Conservation (phyloP, 2,113 vertebrate genomes). For the Entomyzon cyanotis region DNA sequence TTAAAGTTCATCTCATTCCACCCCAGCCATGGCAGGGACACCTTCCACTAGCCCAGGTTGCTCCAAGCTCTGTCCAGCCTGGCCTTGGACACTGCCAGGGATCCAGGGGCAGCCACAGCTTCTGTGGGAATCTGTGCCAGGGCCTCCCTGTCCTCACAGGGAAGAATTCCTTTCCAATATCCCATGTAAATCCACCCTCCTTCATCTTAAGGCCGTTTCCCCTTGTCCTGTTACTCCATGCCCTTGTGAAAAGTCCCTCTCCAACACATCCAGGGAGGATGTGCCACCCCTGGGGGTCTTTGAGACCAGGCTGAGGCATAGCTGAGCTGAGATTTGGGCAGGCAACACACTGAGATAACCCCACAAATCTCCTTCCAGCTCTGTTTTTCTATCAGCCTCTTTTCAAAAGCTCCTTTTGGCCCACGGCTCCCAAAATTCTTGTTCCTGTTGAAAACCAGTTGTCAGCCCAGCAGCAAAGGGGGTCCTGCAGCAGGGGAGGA, state of each 20-base stretch:
- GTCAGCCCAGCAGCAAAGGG: neutral
- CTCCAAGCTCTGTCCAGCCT: neutral
- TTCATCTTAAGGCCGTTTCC: neutral
- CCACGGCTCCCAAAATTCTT: accelerated
- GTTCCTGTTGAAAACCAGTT: accelerated
- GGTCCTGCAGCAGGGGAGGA: neutral
- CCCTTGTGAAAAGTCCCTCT: neutral
- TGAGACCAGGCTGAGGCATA: neutral
- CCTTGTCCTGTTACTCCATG: neutral
- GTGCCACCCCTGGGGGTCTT: neutral
- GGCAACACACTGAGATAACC: neutral
- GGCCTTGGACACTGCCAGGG: neutral
- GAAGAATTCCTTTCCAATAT: neutral
- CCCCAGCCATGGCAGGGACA: neutral
- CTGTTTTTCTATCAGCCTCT: neutral
- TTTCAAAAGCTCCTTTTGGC: neutral
- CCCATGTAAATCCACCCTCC: neutral
- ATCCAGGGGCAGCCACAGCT: neutral
- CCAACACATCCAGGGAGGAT: accelerated
- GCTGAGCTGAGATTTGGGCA: neutral
- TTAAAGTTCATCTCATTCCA: neutral
- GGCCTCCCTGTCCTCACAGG: neutral
- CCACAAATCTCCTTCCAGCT: neutral
- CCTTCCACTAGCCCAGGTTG: neutral
- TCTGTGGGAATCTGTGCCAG: neutral